Base-by-base conservation (phyloP, 2,888 invertebrate species). In the Octonoba sinensis region DNA sequence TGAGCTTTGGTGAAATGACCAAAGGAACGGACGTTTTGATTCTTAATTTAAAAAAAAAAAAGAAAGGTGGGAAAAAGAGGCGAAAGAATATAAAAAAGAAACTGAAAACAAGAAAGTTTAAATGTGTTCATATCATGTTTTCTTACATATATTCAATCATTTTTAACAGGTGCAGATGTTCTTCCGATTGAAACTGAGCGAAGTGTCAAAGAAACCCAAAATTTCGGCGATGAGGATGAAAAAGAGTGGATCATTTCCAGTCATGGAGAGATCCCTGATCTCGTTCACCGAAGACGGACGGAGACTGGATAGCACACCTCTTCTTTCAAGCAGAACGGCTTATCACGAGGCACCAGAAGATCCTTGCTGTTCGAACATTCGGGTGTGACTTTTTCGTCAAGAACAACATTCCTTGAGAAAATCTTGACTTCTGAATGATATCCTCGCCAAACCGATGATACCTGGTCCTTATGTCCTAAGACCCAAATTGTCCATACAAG, bases 361-460 rank as follows among this genome's bases (percentile, higher is more conserved):
- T n/a, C 62, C 60, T 27, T 82, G 81, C 69, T 77, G 77, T 57
- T 82, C 81, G n/a, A 82, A 82, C 49, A 82, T 82, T 46, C 69
- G 81, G 3, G 81, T 82, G 47, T 82, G 46, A 67, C 24, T 18
- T 11, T 44, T 36, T 8, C 36, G 11, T 36, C 36, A 3, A 36
- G 8, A 36, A 36, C 36, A 1, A 11, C 1, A 11, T 36, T 36
- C 36, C 36, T 36, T 36, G 36, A 36, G 36, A 11, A 36, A 3
- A 36, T 36, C 36, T 36, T 8, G 8, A 36, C 36, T 36, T 36
- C 11, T 3, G 1, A 36, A 1, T 49, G 49, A 54, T 54, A 54
- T 16, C 54, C n/a, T 18, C 16, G 54, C 12, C 20, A 20, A 8
- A 15, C 20, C 1, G 13, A 54, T n/a, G 54, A 11, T 8, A 54